Evolutionary conservation across 2,888 invertebrate genomes (phyloP), one percentile per base, ranked within the genome.

Genomic region (Orthosia gothica): DNA sequence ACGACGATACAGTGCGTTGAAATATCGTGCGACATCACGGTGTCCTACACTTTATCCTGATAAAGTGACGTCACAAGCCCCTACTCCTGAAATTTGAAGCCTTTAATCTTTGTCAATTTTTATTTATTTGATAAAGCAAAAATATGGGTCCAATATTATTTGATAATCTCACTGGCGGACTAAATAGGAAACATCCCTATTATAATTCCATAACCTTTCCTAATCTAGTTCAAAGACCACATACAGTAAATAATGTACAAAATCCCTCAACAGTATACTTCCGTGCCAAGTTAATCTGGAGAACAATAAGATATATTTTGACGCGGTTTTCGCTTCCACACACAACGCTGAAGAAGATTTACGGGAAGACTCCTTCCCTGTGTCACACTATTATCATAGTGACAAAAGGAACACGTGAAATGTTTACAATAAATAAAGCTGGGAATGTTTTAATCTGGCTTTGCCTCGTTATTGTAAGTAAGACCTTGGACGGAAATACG

Each of bases 321-420:
- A 76, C 73, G 79, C 61, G 70, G 78, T 75, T 80, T 77, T 75
- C 74, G 68, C 73, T 66, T 77, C 70, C 75, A 70, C 74, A 87
- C 47, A 72, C 76, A 72, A 72, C 65, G n/a, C 58, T 84, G 82
- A 85, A 79, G 82, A 84, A 86, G 86, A 86, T 86, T 87, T 83
- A 87, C 74, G 79, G 54, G 50, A 40, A 45, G 78, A 62, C 52
- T 79, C 70, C 76, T 70, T 83, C 78, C 70, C 62, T 54, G 77
- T 76, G 86, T 73, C 80, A 81, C 68, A 70, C 75, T 80, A 83
- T 86, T 87, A 86, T 79, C 62, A 83, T 70, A 72, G 52, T 79
- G 77, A 87, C 86, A 87, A 87, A 84, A 66, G 79, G 61, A 66
- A 52, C 54, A 71, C 63, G 67, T 70, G 70, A 58, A 74, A 82